Base-by-base conservation (phyloP, 1,140 invertebrate species). In the Eumaeus atala region DNA sequence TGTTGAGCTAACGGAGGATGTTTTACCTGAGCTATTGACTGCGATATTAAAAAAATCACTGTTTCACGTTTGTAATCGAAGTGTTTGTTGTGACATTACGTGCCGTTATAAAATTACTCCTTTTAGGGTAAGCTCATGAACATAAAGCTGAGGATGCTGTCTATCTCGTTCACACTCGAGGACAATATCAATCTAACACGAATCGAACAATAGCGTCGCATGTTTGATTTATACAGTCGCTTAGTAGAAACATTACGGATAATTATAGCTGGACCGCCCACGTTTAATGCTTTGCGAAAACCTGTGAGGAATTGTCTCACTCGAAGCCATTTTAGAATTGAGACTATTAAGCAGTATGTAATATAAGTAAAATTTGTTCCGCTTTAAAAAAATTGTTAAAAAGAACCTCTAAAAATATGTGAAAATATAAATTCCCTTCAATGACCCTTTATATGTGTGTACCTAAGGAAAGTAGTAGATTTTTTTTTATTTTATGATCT, bases 201-300 rank as follows among this genome's bases (percentile, higher is more conserved):
- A 87, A 84, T 85, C 82, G 82, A 85, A 87, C 80, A 84, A 84
- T 82, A 85, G 80, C 74, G 72, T 80, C 78, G 77, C 81, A 77
- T 85, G 77, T 86, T 84, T 86, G 84, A 87, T 85, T 87, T 87
- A 87, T 85, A 85, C 79, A 82, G 71, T 80, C 82, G 84, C 81
- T 87, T 85, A 87, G 82, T 84, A 80, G 74, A 81, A 87, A 84
- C 77, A 85, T 87, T 87, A 85, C 77, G 77, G 72, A 78, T 85
- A 85, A 87, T 84, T 83, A 84, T 87, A 85, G 67, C 59, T 55
- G 58, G 78, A 85, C 67, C 68, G 62, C 51, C 48, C 55, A 28
- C 21, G 21, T 6, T 28, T 28, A 28, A 28, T 28, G 21, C 21
- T 28, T 28, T 28, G 21, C 21, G 21, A 28, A 28, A 28, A 28